Conservation (phyloP, 64 coral and sea anemone genomes). For the Catalaphyllia jardinei region DNA sequence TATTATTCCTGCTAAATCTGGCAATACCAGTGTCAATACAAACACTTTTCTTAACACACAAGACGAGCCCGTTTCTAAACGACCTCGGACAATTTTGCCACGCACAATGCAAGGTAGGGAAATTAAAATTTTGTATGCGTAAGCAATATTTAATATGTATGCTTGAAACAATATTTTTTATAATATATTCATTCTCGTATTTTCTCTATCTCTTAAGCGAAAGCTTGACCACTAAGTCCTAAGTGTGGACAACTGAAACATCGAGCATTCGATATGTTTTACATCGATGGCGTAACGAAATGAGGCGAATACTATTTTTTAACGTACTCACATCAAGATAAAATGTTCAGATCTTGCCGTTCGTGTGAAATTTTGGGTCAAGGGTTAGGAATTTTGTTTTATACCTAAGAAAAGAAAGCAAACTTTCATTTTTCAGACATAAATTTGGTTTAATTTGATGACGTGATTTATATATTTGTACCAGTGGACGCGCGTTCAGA, state of each 20-base stretch:
- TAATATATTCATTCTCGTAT: background rate
- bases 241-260: too few relatives aligned
- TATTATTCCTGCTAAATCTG: conserved; percentile 3
- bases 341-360: too few relatives aligned
- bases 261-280: too few relatives aligned
- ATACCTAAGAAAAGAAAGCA: background rate
- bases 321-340: too few relatives aligned
- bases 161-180: background rate
- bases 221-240: too few relatives aligned
- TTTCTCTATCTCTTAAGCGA: too few relatives aligned
- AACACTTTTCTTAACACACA: background rate
- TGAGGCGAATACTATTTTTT: too few relatives aligned
- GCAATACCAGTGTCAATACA: background rate
- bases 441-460: background rate
- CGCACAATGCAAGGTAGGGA: conserved; percentile 20
- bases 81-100: conserved; percentile 16
- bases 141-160: background rate
- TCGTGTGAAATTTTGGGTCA: too few relatives aligned
- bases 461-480: background rate
- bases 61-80: background rate
- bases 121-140: background rate
- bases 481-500: background rate
- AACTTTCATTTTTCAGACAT: background rate
- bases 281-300: too few relatives aligned
- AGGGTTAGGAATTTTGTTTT: too few relatives aligned